Conservation (phyloP, 2,888 invertebrate species). For the Epirrita christyi region DNA sequence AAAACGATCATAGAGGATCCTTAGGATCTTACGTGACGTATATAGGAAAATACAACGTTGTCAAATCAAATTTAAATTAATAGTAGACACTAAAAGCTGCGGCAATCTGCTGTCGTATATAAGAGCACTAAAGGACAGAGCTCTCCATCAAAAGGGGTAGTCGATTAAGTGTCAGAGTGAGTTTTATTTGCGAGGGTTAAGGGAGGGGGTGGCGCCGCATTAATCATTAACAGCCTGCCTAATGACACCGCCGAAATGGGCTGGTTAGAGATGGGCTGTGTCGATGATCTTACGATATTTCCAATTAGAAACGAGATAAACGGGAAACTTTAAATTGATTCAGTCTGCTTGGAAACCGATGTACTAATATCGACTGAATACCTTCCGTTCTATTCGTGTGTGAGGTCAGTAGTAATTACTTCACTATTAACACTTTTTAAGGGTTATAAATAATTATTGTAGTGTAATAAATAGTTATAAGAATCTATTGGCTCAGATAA, state of each 20-base stretch:
- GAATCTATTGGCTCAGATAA: no score
- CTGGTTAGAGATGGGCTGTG: conserved; percentile 54
- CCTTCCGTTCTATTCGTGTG: no score
- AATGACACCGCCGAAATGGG: conserved; percentile 83
- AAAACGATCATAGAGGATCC: no score
- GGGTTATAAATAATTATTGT: no score
- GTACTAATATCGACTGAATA: no score
- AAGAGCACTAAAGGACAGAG: conserved; percentile 53
- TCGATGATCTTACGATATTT: conserved; percentile 34
- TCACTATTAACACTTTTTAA: no score
- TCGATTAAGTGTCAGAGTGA: conserved; percentile 79
- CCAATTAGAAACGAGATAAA: not conserved
- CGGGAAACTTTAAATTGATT: no score
- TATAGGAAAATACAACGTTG: no score
- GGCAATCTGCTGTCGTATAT: conserved; percentile 19
- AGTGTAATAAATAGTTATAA: no score
- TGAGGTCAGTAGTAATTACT: no score
- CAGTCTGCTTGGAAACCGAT: no score
- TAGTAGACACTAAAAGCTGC: not conserved
- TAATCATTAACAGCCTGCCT: conserved; percentile 84
- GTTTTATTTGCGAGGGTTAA: conserved; percentile 73
- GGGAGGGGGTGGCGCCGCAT: conserved; percentile 70
- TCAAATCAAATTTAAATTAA: not conserved
- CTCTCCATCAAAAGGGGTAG: conserved; percentile 82
- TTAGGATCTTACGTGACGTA: no score